Evolutionary conservation across 2,797 vertebrate genomes (phyloP).

Genomic region (Lithobates pipiens): DNA sequence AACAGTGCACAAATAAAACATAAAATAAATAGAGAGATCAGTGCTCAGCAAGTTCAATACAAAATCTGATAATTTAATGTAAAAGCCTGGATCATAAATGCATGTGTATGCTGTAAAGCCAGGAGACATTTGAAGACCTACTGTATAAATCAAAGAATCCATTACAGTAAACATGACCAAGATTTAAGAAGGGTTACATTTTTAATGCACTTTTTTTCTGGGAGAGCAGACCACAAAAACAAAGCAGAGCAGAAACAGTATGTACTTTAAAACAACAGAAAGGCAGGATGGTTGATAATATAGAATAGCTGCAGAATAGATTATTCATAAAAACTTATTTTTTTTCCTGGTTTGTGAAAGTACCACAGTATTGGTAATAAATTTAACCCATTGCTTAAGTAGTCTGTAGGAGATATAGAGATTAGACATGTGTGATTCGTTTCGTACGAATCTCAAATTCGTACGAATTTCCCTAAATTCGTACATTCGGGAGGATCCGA

Average conservation of each 20-base stretch:
- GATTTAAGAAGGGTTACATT: not conserved
- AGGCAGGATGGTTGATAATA: not conserved
- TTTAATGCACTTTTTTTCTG: not conserved
- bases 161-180: not conserved
- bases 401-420: too few relatives aligned
- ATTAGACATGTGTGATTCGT: too few relatives aligned
- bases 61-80: not conserved
- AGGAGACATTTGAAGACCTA: not conserved
- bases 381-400: too few relatives aligned
- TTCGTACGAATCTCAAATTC: too few relatives aligned
- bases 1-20: not conserved
- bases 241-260: not conserved
- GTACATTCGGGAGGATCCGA: too few relatives aligned
- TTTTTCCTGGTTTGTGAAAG: too few relatives aligned
- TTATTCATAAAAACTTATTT: too few relatives aligned
- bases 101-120: not conserved
- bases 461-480: too few relatives aligned
- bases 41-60: not conserved
- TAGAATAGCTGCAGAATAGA: not conserved
- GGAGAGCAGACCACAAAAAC: not conserved
- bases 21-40: not conserved
- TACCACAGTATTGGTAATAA: too few relatives aligned
- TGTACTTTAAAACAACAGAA: not conserved
- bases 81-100: not conserved
- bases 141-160: not conserved